phyloP scores from a whole-genome alignment of 35 echinoderm and acorn worm species.

The Apostichopus parvimensis region DNA sequence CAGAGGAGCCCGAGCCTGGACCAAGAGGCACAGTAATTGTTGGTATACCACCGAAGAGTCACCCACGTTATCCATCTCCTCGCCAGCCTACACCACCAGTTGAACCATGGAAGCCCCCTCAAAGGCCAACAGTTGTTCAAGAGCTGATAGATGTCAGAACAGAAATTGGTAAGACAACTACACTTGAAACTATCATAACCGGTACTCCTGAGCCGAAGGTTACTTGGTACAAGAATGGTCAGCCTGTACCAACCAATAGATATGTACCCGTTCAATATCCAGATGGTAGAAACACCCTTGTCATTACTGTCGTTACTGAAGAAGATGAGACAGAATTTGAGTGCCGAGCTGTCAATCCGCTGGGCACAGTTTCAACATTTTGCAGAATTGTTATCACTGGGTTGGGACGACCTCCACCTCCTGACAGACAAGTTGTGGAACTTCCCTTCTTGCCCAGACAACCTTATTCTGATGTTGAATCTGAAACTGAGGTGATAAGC shows the following conservation, averaged over 20 bases:
- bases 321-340: constrained; percentile 94
- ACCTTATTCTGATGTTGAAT: constrained; percentile 57
- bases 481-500: constrained; percentile 37
- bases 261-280: constrained; percentile 64
- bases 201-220: constrained; percentile 78
- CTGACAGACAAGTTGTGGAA: constrained; percentile 1
- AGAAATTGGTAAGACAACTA: constrained; percentile 53
- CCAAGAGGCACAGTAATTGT: constrained; percentile 52
- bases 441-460: constrained; percentile 11
- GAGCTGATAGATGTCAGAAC: constrained; percentile 56
- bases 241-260: constrained; percentile 68
- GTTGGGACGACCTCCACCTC: constrained; percentile 16
- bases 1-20: constrained; percentile 64
- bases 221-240: constrained; percentile 81
- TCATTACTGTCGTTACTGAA: constrained; percentile 76
- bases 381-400: constrained; percentile 55
- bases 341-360: constrained; percentile 84
- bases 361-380: constrained; percentile 86
- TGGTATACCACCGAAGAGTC: constrained; percentile 41
- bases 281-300: constrained; percentile 81
- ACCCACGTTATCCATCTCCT: constrained; percentile 29
- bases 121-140: constrained; percentile 57
- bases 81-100: constrained; percentile 22
- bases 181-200: constrained; percentile 69
- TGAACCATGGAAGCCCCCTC: constrained; percentile 19